A percentile compares a stretch with the other conserved stretches of the same genome.
Evolutionary conservation across 2,888 invertebrate genomes (phyloP).

Genomic region (Cyrtodaria siliqua): DNA sequence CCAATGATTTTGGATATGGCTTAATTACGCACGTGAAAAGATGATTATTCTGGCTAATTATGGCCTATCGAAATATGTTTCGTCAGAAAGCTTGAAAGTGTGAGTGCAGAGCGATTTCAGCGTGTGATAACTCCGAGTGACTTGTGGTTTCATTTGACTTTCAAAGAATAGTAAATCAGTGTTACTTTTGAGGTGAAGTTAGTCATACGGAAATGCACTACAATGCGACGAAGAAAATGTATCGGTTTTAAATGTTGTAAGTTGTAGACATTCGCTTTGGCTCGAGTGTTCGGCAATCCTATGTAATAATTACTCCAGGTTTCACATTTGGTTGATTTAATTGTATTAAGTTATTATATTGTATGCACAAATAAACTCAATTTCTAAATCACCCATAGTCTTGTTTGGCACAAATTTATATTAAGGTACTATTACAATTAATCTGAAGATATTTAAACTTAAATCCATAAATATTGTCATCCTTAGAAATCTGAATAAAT

Average conservation of each 20-base stretch:
- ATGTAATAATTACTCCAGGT: too few relatives aligned
- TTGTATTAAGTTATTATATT: too few relatives aligned
- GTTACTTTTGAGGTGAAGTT: not conserved
- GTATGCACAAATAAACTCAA: too few relatives aligned
- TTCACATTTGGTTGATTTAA: too few relatives aligned
- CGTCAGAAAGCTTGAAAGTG: constrained; percentile 2
- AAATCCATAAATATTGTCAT: too few relatives aligned
- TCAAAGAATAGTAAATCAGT: constrained; percentile 2
- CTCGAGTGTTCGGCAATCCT: too few relatives aligned
- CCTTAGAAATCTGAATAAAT: too few relatives aligned
- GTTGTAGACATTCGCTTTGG: too few relatives aligned
- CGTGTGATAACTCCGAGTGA: constrained; percentile 1
- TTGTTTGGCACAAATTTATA: too few relatives aligned
- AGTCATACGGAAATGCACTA: constrained; percentile 14
- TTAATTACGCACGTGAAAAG: constrained; percentile 26
- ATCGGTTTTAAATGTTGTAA: constrained; percentile 5
- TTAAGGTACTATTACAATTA: too few relatives aligned
- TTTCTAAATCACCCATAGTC: too few relatives aligned
- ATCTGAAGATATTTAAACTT: too few relatives aligned
- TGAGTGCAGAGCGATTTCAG: constrained; percentile 18
- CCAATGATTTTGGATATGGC: constrained; percentile 24
- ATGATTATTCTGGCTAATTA: constrained; percentile 21
- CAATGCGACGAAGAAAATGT: not conserved
- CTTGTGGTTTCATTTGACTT: constrained; percentile 6
- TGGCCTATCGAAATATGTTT: constrained; percentile 18